Evolutionary conservation across 2,113 vertebrate genomes (phyloP).

Genomic region (Corvus moneduloides): DNA sequence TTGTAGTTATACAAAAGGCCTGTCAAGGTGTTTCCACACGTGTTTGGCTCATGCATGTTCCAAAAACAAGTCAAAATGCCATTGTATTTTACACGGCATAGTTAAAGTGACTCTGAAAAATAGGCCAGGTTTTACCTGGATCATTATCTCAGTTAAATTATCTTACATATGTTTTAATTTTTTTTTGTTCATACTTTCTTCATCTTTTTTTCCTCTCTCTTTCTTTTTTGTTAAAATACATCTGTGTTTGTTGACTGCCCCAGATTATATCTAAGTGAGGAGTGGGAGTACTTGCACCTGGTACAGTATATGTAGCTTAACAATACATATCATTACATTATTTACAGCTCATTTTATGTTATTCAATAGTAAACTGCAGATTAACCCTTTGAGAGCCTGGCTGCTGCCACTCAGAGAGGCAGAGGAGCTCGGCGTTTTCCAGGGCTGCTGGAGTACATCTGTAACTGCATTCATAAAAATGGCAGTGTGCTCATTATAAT

Average conservation of each 20-base stretch:
- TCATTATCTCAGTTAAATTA: conserved; percentile 84
- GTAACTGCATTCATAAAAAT: conserved; percentile 78
- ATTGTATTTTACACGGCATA: conserved; percentile 74
- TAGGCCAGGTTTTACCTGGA: conserved; percentile 82
- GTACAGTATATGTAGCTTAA: conserved; percentile 84
- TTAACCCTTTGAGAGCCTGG: conserved; percentile 74
- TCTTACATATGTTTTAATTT: conserved; percentile 75
- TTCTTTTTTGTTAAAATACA: conserved; percentile 90
- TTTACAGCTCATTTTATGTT: conserved; percentile 86
- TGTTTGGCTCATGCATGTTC: conserved; percentile 84
- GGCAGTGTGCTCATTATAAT: conserved; percentile 77
- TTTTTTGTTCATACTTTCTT: conserved; percentile 77
- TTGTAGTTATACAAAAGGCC: conserved; percentile 90
- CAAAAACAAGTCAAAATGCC: conserved; percentile 78
- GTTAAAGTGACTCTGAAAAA: conserved; percentile 74
- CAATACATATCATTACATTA: conserved; percentile 94
- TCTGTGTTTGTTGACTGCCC: conserved; percentile 92
- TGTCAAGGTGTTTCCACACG: conserved; percentile 85
- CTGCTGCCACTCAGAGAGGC: neutral
- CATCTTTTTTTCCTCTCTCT: conserved; percentile 74
- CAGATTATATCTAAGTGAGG: conserved; percentile 83
- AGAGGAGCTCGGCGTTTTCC: conserved; percentile 5
- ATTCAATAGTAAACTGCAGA: conserved; percentile 79
- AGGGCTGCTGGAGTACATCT: conserved; percentile 61
- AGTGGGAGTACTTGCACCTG: conserved; percentile 94